Evolutionary conservation across 2,888 invertebrate genomes (phyloP).

Genomic region (Eudemis profundana): DNA sequence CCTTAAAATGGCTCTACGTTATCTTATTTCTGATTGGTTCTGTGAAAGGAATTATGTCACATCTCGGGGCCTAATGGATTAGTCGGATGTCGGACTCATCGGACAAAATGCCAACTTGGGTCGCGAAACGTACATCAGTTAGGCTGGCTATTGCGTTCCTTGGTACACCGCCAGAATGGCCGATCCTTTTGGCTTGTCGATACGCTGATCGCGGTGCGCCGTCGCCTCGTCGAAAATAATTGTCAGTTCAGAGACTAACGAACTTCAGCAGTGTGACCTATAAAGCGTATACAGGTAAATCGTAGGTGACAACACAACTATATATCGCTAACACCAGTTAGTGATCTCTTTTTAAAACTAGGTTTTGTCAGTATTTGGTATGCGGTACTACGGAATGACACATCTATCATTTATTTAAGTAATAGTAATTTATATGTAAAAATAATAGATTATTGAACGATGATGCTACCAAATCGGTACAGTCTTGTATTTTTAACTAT

Average conservation of each 20-base stretch:
- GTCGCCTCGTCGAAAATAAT: constrained; percentile 78
- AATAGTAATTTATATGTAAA: no score
- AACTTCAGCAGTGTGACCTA: constrained; percentile 82
- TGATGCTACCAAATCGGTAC: no score
- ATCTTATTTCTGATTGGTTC: constrained; percentile 7
- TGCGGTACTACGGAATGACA: no score
- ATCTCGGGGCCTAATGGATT: constrained; percentile 45
- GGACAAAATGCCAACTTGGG: constrained; percentile 81
- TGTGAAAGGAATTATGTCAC: constrained; percentile 22
- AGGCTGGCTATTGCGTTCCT: constrained; percentile 79
- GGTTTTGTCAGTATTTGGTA: no score
- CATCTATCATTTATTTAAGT: no score
- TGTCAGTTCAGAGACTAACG: constrained; percentile 84
- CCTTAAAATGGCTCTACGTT: not conserved
- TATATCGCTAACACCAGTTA: not conserved
- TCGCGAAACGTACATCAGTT: constrained; percentile 80
- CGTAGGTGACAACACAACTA: constrained; percentile 5
- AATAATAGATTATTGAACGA: no score
- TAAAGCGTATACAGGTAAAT: constrained; percentile 59
- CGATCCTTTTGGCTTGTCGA: constrained; percentile 84
- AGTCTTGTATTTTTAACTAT: no score
- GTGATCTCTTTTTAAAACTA: no score
- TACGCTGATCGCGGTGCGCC: constrained; percentile 73
- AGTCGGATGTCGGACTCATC: constrained; percentile 51
- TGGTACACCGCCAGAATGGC: constrained; percentile 83